Evolutionary conservation across 2,888 invertebrate genomes (phyloP).

Genomic region (Diarsia mendica): DNA sequence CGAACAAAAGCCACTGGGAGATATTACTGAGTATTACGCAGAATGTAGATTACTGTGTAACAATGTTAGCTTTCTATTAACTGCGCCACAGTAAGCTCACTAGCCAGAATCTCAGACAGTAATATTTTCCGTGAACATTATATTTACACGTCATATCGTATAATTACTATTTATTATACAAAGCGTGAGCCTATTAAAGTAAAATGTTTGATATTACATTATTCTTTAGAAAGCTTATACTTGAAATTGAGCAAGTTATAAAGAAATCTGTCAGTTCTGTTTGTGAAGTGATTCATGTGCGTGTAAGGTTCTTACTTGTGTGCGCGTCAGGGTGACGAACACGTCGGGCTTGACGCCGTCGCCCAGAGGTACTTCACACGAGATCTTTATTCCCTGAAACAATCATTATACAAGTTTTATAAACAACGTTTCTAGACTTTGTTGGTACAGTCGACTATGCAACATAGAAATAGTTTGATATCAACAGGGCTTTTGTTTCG

Average conservation of each 20-base stretch:
- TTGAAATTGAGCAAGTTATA: too few species aligned
- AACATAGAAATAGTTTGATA: background rate
- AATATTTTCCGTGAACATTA: background rate
- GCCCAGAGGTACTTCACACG: constrained; percentile 77
- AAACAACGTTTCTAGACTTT: background rate
- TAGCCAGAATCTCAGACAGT: background rate
- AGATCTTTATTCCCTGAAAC: constrained; percentile 77
- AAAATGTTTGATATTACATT: background rate
- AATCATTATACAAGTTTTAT: background rate
- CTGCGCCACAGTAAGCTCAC: background rate
- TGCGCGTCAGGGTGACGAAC: constrained; percentile 69
- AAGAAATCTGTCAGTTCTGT: too few species aligned
- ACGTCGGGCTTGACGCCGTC: constrained; percentile 64
- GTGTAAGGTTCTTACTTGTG: constrained; percentile 69
- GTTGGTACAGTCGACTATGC: background rate
- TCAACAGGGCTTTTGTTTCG: background rate
- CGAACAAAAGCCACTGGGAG: background rate
- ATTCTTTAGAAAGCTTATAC: too few species aligned
- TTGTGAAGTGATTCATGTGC: too few species aligned
- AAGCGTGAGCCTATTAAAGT: background rate
- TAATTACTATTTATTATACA: background rate
- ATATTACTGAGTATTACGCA: constrained; percentile 1
- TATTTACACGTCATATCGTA: background rate
- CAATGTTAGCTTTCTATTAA: constrained; percentile 20
- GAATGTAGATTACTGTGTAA: constrained; percentile 6